A percentile compares a stretch with the other conserved stretches of the same genome.
Evolutionary conservation across 2,113 vertebrate species (phyloP).

Genomic region (Pteropus alecto): DNA sequence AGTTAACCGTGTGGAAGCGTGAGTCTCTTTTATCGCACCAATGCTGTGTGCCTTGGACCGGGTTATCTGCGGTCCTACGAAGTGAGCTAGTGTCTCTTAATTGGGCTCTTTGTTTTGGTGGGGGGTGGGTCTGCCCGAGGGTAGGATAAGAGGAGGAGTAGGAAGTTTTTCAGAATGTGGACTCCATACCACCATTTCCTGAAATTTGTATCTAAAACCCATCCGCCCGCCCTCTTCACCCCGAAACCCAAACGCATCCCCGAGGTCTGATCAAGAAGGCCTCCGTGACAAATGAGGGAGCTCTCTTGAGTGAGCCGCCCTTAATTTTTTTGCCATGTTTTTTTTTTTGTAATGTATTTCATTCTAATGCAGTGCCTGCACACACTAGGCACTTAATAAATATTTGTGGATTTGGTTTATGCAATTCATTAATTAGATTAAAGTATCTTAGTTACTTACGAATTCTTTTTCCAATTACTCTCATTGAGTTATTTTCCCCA

Average conservation of each 20-base stretch:
- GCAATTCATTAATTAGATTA: not conserved
- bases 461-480: not conserved
- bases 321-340: not conserved
- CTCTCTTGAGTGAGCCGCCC: not conserved
- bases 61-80: not conserved
- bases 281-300: not conserved
- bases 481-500: not conserved
- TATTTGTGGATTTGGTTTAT: not conserved
- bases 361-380: not conserved
- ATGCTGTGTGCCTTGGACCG: not conserved
- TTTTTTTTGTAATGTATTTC: not conserved
- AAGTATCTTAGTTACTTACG: not conserved
- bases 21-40: not conserved
- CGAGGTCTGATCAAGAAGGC: not conserved
- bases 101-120: not conserved
- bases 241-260: not conserved
- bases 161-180: not conserved
- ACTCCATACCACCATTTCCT: not conserved
- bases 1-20: not conserved
- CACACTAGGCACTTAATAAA: conserved; percentile 2
- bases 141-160: not conserved
- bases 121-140: not conserved
- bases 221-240: fast-evolving
- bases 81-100: not conserved
- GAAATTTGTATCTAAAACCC: not conserved